phyloP scores from a whole-genome alignment of 2,113 vertebrate genomes.

The Dermatemys mawii region DNA sequence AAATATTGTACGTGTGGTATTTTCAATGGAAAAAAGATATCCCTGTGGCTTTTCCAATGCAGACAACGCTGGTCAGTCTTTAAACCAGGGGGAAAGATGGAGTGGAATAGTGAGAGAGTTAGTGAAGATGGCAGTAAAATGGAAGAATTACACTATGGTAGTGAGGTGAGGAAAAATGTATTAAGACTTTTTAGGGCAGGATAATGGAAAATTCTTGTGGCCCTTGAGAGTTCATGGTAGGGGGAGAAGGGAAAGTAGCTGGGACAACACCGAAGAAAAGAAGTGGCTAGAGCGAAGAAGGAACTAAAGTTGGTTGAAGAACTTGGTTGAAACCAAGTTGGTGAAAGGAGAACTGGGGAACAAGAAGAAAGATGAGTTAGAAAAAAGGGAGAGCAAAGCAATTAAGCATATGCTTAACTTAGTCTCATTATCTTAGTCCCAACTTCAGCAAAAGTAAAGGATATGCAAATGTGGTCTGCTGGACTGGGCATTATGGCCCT shows the following conservation, averaged over 20 bases:
- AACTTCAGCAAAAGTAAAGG: not conserved
- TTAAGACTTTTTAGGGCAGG: constrained; percentile 29
- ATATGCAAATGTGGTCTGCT: rapidly evolving
- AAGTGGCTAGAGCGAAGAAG: not conserved
- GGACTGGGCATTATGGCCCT: rapidly evolving
- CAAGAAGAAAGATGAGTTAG: rapidly evolving
- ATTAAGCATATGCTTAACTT: rapidly evolving
- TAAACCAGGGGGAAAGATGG: constrained; percentile 65
- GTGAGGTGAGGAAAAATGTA: constrained; percentile 42
- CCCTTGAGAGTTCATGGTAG: constrained; percentile 67
- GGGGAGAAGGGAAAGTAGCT: constrained; percentile 67
- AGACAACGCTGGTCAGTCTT: constrained; percentile 78
- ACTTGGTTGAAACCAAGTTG: not conserved
- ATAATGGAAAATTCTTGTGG: constrained; percentile 65
- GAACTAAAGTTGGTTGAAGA: no score
- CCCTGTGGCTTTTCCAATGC: constrained; percentile 71
- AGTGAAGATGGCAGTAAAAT: constrained; percentile 67
- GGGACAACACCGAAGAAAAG: not conserved
- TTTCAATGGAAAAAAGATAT: constrained; percentile 74
- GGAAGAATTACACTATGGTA: constrained; percentile 69
- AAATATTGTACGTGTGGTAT: constrained; percentile 78
- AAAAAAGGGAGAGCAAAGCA: not conserved
- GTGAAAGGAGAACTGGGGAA: not conserved
- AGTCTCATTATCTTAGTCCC: not conserved
- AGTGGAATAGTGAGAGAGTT: constrained; percentile 60